Base-by-base conservation (phyloP, 2,888 invertebrate genomes). In the Lasioglossum villosulum region DNA sequence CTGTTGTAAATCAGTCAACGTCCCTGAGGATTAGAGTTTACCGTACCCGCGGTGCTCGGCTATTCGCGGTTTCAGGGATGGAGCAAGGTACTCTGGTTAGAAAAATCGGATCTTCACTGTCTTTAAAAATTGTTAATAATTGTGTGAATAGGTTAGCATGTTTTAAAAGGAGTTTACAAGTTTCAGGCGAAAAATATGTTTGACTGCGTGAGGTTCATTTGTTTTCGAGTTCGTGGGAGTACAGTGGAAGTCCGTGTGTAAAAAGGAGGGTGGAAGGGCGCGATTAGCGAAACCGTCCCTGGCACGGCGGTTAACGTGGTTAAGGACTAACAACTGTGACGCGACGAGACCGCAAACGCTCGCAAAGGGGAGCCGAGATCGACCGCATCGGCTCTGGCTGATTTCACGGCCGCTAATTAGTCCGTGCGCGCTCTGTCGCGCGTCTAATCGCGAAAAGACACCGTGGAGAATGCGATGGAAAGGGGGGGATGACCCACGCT, bases 1-100 rank as follows among this genome's bases (percentile, higher is more conserved):
- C 91, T 88, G 94, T 90, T 86, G 92, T 94, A 94, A 94, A 94
- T 94, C 94, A 94, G 93, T 94, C 94, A 94, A 92, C 85, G 94
- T 94, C 94, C 90, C 78, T 79, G 88, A 83, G 93, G 93, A 80
- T 81, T 78, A 78, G 63, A n/a, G n/a, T n/a, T n/a, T n/a, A n/a
- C n/a, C n/a, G n/a, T n/a, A n/a, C n/a, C n/a, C n/a, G n/a, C n/a
- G n/a, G n/a, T 1, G 27, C 77, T 82, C 78, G 84, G 77, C 75
- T 84, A 75, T 71, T 84, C 89, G 88, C 75, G 84, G 84, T 86
- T 86, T 27, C 85, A 90, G n/a, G 34, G 34, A 34, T 34, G 2
- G 34, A 79, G 75, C 71, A 81, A 86, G 85, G 79, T 81, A 82
- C 72, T 23, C 48, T 19, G 30, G 10, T 12, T 4, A 71, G 30